Evolutionary conservation across 1,140 invertebrate genomes (phyloP).

Genomic region (Tetramorium parvispinum): DNA sequence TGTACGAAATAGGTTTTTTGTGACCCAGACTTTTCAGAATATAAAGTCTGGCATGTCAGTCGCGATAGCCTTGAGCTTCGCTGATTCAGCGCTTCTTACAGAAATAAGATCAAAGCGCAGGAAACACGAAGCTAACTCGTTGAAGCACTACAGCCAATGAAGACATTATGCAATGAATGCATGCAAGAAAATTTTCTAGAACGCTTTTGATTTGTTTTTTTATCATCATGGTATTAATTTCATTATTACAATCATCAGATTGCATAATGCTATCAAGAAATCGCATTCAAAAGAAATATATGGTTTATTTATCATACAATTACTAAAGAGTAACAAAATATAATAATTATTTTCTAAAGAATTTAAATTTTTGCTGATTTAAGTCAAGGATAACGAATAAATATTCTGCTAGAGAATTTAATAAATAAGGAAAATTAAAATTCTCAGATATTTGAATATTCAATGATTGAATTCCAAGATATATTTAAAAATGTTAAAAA

Average conservation of each 20-base stretch:
- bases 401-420: not conserved
- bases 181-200: constrained; percentile 12
- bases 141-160: constrained; percentile 2
- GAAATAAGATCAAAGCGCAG: constrained; percentile 52
- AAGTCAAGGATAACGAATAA: not conserved
- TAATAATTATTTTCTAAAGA: not conserved
- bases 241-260: not conserved
- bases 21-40: not conserved
- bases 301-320: not conserved
- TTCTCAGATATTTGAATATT: not conserved
- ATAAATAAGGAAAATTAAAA: not conserved
- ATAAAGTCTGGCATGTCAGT: not conserved
- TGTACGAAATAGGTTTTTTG: not conserved
- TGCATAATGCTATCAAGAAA: not conserved
- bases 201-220: not conserved
- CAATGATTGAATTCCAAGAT: not conserved
- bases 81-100: constrained; percentile 22
- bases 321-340: not conserved
- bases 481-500: not conserved
- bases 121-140: constrained; percentile 12
- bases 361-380: not conserved
- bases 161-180: constrained; percentile 19
- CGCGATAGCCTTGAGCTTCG: constrained; percentile 32
- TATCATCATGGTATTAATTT: not conserved
- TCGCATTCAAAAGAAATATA: not conserved